Base-by-base conservation (phyloP, 2,113 vertebrate genomes). In the Bungarus multicinctus region DNA sequence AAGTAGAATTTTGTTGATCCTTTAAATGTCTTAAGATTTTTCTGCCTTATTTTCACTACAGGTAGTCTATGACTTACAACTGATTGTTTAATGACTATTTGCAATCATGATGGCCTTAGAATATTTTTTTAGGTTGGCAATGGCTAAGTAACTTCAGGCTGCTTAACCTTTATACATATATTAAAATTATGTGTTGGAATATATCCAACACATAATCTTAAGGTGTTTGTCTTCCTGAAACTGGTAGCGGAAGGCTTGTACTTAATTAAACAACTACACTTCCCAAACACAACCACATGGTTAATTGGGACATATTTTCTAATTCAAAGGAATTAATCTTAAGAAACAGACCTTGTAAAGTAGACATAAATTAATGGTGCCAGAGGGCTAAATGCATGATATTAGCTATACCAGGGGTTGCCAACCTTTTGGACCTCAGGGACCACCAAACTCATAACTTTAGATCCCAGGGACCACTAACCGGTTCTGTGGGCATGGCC, bases 1-100 rank as follows among this genome's bases (percentile, higher is more conserved):
- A 97, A 95, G 95, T 74, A 25, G 50, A 69, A 69, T 25, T 55
- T 69, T 12, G 3, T 88, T 3, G 0, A 52, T 91, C 7, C 93
- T 87, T 10, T 58, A 5, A 7, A 89, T 55, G 0, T 16, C 18
- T 27, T 45, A 87, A 22, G 4, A 25, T 7, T 2, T 45, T 39
- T 12, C 34, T 2, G 8, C 34, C 3, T 7, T 88, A 11, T 94
- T 7, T 9, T 87, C 88, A 93, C 27, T 87, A 57, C 50, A 45
- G 2, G 14, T 69, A 69, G 30, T 69, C 30, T 64, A n/a, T 34
- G 30, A 69, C 12, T 16, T 69, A 69, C 0, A 1, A 69, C n/a
- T 34, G 64, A 14, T 69, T 69, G 14, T 69, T 69, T 69, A n/a
- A 69, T 69, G 30, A 69, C 4, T 69, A 5, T 69, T 69, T 69